phyloP scores from a whole-genome alignment of 2,113 vertebrate species.

The Chauna torquata region DNA sequence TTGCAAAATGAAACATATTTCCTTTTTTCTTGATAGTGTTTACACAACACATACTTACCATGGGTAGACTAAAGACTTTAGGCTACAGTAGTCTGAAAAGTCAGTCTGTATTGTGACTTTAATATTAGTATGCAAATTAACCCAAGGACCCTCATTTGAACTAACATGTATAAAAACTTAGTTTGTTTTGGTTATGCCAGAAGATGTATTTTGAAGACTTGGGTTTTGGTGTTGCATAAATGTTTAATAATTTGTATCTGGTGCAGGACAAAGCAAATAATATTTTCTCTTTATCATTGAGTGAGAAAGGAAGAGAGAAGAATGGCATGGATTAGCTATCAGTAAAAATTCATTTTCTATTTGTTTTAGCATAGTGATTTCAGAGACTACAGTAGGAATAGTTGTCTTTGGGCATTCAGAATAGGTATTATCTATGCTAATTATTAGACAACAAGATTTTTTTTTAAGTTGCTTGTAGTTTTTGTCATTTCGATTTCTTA shows the following conservation, averaged over 20 bases:
- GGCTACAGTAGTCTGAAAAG: neutral
- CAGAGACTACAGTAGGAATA: neutral
- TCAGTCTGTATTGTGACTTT: neutral
- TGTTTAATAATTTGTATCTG: neutral
- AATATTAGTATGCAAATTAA: neutral
- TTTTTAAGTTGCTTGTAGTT: neutral
- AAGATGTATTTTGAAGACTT: neutral
- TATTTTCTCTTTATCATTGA: neutral
- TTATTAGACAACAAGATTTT: neutral
- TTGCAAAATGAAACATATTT: neutral
- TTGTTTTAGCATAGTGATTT: neutral
- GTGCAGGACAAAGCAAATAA: neutral
- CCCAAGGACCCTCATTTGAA: neutral
- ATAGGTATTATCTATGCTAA: accelerated
- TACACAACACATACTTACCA: neutral
- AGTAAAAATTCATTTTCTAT: neutral
- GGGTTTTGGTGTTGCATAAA: neutral
- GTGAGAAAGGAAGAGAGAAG: neutral
- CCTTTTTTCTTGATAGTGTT: neutral
- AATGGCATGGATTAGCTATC: neutral
- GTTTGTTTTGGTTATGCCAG: neutral
- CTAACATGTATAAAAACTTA: neutral
- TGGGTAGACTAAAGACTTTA: neutral
- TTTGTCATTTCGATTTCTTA: neutral
- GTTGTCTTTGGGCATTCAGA: neutral